Conservation (phyloP, 2,113 vertebrate species). For the Neoarius graeffei region DNA sequence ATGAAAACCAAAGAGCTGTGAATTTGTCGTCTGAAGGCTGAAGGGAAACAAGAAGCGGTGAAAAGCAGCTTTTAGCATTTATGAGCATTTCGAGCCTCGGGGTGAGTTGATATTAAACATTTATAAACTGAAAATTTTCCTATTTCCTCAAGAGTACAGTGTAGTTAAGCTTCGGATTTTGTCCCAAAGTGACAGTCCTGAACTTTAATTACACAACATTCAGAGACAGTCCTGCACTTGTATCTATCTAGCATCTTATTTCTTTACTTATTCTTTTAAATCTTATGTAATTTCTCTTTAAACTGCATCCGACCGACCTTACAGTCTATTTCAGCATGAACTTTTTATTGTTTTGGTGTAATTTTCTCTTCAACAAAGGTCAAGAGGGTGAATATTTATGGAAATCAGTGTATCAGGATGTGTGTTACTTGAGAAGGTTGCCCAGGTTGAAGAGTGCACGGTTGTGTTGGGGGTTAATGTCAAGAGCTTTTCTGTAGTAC, state of each 20-base stretch:
- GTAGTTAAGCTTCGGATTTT: neutral
- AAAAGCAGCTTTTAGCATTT: too few species aligned
- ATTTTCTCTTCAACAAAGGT: neutral
- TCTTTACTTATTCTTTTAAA: neutral
- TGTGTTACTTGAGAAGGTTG: conserved; percentile 87
- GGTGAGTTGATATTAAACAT: neutral
- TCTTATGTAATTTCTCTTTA: neutral
- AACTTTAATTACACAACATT: neutral
- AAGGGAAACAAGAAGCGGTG: too few species aligned
- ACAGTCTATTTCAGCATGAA: neutral
- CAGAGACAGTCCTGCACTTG: neutral
- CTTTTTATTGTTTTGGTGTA: neutral
- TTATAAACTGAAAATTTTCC: neutral
- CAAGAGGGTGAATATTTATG: neutral
- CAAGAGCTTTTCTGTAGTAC: conserved; percentile 88
- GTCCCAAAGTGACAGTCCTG: neutral
- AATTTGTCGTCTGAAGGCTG: too few species aligned
- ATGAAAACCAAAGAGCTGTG: too few species aligned
- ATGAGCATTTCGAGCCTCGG: too few species aligned
- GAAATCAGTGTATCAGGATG: neutral
- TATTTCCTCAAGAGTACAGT: neutral
- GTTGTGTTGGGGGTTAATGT: conserved; percentile 90
- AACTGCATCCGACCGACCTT: neutral
- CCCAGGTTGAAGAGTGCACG: conserved; percentile 96
- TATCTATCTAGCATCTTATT: neutral